Evolutionary conservation across 2,113 vertebrate species (phyloP), one percentile per base, ranked within the genome.

Genomic region (Chaetorhynchus papuensis): DNA sequence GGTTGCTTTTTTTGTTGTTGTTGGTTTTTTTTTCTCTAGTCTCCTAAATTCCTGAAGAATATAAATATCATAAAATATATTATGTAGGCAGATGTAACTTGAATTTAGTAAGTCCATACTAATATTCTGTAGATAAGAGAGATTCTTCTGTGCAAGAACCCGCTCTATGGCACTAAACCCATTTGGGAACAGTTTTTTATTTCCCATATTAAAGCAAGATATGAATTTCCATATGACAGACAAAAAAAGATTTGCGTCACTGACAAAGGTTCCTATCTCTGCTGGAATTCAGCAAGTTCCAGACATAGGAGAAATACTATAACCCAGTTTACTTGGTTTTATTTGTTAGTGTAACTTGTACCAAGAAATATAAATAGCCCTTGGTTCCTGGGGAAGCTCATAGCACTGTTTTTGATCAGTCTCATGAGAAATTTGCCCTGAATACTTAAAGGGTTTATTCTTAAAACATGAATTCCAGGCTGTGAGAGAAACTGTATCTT

Each of bases 301-400:
- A 79, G 89, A 91, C 63, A 65, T 24, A 84, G 69, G 27, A 89
- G 61, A 89, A 94, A 87, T 75, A 59, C 33, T 54, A 85, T 53
- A 83, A 79, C 45, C 63, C 42, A 63, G 64, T 83, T 93, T 57
- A 65, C 74, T 84, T 79, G 44, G 54, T 69, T 95, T 94, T 91
- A 42, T 85, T 87, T 95, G 70, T 77, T 90, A 83, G 69, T 71
- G 27, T 37, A 86, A 78, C 42, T 92, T 83, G 80, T 86, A 90
- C 83, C 56, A 70, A 92, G 68, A 75, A 87, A 33, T 93, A 96
- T 78, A 96, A 96, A 95, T 94, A 95, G 83, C 57, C 30, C 52
- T 74, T 75, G 52, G 71, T 70, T 92, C 69, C 86, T 41, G 52
- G 64, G 80, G 95, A 97, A 89, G 68, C 74, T 94, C 88, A 74